Percentiles rank a stretch among this genome's conserved stretches.
These are phyloP conservation scores for Toxotes chatareus DNA, from an alignment of 2,113 vertebrate species.

Conservation along the genomic window DNA sequence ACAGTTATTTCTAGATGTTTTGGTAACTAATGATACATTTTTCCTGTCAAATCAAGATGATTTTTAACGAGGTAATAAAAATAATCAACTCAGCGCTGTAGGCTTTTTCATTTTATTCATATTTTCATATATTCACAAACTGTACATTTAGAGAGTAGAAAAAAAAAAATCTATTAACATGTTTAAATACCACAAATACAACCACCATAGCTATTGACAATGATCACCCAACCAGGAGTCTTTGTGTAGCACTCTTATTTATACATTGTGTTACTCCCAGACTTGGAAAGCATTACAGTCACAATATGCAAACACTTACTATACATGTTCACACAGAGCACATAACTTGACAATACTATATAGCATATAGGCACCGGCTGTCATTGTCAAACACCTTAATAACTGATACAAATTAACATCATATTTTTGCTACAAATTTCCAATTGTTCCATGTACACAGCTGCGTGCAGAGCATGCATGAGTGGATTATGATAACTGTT, in stretches of 20 bases:
- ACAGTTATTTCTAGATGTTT: neutral
- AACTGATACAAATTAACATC: constrained; percentile 28
- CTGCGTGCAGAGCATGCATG: constrained; percentile 10
- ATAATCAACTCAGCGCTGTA: neutral
- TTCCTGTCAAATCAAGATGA: neutral
- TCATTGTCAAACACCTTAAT: constrained; percentile 14
- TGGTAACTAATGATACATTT: neutral
- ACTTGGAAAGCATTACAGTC: constrained; percentile 13
- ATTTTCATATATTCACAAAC: constrained; percentile 70
- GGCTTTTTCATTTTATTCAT: constrained; percentile 63
- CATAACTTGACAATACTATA: constrained; percentile 11
- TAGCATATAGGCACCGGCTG: constrained; percentile 17
- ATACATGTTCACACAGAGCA: constrained; percentile 49
- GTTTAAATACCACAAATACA: constrained; percentile 77
- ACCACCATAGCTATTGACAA: constrained; percentile 55
- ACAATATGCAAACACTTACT: constrained; percentile 38
- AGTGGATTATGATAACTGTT: neutral
- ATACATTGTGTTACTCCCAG: constrained; percentile 39
- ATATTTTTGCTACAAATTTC: constrained; percentile 28
- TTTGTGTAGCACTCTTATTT: constrained; percentile 41
- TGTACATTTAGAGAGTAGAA: constrained; percentile 69
- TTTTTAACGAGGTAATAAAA: neutral
- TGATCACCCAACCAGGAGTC: constrained; percentile 42
- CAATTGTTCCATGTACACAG: constrained; percentile 22
- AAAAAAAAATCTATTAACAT: constrained; percentile 62